Base-by-base conservation (phyloP, 2,888 invertebrate species). In the Acanthococcus lagerstroemiae region DNA sequence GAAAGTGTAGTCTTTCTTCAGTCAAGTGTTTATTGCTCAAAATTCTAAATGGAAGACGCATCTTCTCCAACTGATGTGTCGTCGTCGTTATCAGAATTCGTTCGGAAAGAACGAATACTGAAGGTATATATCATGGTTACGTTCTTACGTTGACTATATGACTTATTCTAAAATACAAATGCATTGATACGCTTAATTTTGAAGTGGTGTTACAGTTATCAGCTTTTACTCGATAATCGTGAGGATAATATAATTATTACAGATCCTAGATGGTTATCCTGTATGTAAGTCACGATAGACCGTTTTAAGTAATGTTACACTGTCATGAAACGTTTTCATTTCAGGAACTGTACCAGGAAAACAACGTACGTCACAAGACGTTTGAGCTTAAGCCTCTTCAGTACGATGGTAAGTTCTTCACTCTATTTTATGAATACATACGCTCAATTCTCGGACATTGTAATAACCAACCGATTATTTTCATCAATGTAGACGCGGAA, bases 41-140 rank as follows among this genome's bases (percentile, higher is more conserved):
- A n/a, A n/a, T n/a, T n/a, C n/a, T n/a, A n/a, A 37, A 61, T 61
- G 52, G 61, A 50, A 30, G 61, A 61, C 50, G 30, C n/a, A 1
- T 50, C 61, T 1, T 61, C 61, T 27, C 27, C 61, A 52, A 61
- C 61, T 12, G 61, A 61, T 37, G 27, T 61, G 52, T 61, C 61
- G 27, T 61, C 61, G 17, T 61, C 61, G 21, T 30, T 61, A 30
- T 61, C 61, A 9, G 61, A 61, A 52, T 61, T 61, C 30, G 50
- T 61, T 37, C 61, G 61, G 9, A 50, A 52, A 52, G 61, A 61
- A 50, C 26, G 50, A 52, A 15, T 61, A 30, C 24, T 61, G 12
- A 61, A 61, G 61, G 61, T 61, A 52, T 4, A 21, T 48, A 2
- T 4, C 37, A 2, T 2, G 3, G n/a, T 37, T 37, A 15, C 3